Base-by-base conservation (phyloP, 2,113 vertebrate species). In the Ifrita kowaldi region DNA sequence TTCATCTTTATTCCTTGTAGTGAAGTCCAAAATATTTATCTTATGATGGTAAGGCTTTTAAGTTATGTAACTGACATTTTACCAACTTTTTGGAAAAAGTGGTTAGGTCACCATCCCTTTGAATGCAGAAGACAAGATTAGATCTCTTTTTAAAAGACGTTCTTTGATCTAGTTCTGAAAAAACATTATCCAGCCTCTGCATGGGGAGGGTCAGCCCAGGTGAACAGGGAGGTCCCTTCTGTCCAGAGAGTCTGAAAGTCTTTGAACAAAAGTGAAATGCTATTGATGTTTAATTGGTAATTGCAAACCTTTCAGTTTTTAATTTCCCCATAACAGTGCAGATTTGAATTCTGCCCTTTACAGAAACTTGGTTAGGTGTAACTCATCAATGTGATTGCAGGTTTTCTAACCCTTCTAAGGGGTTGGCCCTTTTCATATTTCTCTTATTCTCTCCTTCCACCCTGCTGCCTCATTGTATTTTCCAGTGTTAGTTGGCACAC, bases 1-100 rank as follows among this genome's bases (percentile, higher is more conserved):
- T 96, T 90, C 70, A 95, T 92, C 90, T 95, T 73, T 79, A 73
- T 79, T 94, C 44, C 78, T 96, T 92, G 37, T 60, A 83, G 27
- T 69, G 33, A 94, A 86, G 63, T 90, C 70, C 92, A 87, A 91
- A 93, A 78, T 84, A 75, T 81, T 91, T 97, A 75, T 67, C 52
- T 87, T 89, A 47, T 10, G 10, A 37, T 93, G n/a, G 27, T 79
- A 78, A 70, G 52, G 56, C 87, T 90, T 94, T 93, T 60, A 73
- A 87, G 78, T 90, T 88, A 79, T 37, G 23, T 82, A 90, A 95
- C 74, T 69, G 70, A 64, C 44, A 69, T 91, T 94, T 69, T 87
- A 90, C 62, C 22, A 44, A 13, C 65, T 87, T 91, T 85, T 75
- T 5, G 2, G 41, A 4, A 28, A 64, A 83, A 71, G 53, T 46